Percentiles rank a stretch among this genome's conserved stretches.
These are phyloP conservation scores for Odocoileus hemionus DNA, from an alignment of 2,113 vertebrate species.

Conservation along the genomic window DNA sequence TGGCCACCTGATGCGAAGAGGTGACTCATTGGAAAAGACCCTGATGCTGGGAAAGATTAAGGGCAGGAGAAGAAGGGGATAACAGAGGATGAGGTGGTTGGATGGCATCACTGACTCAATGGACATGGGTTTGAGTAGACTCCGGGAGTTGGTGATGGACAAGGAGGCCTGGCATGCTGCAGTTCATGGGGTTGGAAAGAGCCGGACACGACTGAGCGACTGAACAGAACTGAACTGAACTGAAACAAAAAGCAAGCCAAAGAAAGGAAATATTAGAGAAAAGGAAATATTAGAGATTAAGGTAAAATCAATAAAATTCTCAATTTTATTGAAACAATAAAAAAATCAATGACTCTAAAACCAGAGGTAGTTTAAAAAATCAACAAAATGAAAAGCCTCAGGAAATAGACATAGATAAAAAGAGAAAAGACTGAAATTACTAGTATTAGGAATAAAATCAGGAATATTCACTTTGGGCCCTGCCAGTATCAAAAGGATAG, in stretches of 20 bases:
- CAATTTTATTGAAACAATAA: background rate
- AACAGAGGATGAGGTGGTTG: background rate
- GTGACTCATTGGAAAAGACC: background rate
- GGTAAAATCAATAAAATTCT: background rate
- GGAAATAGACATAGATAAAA: background rate
- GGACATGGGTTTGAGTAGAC: background rate
- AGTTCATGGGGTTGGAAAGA: background rate
- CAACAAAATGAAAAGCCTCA: background rate
- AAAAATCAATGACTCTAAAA: background rate
- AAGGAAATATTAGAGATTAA: background rate
- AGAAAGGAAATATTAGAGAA: background rate
- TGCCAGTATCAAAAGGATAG: background rate
- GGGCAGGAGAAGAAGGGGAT: background rate
- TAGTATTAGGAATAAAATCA: background rate
- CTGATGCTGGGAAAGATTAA: background rate
- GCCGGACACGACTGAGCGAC: fast-evolving
- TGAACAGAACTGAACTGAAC: background rate
- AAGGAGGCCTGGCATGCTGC: background rate
- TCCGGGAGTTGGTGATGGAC: background rate
- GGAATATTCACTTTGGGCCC: background rate
- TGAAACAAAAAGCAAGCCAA: background rate
- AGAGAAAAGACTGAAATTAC: background rate
- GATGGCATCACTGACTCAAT: background rate
- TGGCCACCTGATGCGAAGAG: background rate
- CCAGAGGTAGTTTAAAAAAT: fast-evolving